Base-by-base conservation (phyloP, 2,888 invertebrate genomes). In the Tinea pellionella region DNA sequence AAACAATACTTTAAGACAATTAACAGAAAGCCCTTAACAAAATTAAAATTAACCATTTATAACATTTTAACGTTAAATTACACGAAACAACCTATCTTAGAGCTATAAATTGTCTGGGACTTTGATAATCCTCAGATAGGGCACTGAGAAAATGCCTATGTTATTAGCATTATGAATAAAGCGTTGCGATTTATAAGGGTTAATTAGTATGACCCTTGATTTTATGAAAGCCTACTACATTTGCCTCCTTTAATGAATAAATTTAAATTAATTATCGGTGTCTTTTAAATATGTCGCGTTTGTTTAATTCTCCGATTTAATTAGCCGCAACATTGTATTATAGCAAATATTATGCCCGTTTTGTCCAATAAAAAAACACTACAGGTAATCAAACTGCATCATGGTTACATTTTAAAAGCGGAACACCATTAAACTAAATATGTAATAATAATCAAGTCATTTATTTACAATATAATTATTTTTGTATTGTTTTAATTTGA, bases 61-160 rank as follows among this genome's bases (percentile, higher is more conserved):
- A 47, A 9, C 15, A 15, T 47, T 16, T 47, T 15, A 47, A 15
- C 15, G 42, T 15, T 2, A 16, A 47, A 16, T 47, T 47, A 47
- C 47, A 47, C 47, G 47, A 16, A 47, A 47, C 47, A 47, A 47
- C 15, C 47, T 47, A 37, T 37, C 16, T 47, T n/a, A 4, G 47
- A n/a, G 13, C 47, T 16, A 47, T 47, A 47, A 47, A 47, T 47
- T 16, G 16, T 47, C 8, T 16, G 47, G 47, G 47, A 47, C 53
- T 18, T 53, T 53, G 18, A 53, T 53, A 53, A 53, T 53, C 53
- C 53, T 53, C 2, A 53, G 53, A 53, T 53, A 53, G 53, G 53
- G 12, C 53, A 2, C 24, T 24, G 53, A 53, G 53, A 53, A 37
- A 53, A 53, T 53, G 53, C 18, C 53, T 24, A 53, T 18, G 53